Evolutionary conservation across 2,888 invertebrate species (phyloP), one percentile per base, ranked within the genome.

Genomic region (Coenonympha glycerion): DNA sequence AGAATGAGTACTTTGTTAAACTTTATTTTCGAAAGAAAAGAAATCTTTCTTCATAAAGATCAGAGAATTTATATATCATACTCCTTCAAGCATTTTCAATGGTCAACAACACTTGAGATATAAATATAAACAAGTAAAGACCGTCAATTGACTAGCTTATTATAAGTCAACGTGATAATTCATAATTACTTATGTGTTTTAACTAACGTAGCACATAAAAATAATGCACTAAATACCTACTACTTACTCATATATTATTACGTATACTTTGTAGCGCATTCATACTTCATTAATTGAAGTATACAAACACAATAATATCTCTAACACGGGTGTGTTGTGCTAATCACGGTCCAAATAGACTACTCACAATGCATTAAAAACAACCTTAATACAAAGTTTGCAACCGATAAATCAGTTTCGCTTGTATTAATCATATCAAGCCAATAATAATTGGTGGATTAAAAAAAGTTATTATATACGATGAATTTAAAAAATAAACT

Each of bases 351-450:
- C 50, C 33, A 44, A 53, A 50, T 42, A 44, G 47, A 42, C 44
- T 53, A 53, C 42, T 34, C 42, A 39, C 30, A 53, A 45, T 28
- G 21, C 34, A 45, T 24, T 47, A 49, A 52, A 52, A 52, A 52
- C 39, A 55, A 47, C 30, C 11, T 13, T 24, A 19, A 16, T 53
- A 53, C 50, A 53, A 37, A 50, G 50, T 53, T 46, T 42, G 22
- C 11, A 47, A 24, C 22, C 47, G 41, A 47, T 47, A 52, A 46
- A 42, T 37, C 31, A 22, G 22, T 24, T 44, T 49, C 33, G 34
- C 37, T 28, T 50, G 47, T 39, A 34, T 47, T 34, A 33, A 52
- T 46, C 33, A 47, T 47, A 34, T 19, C 37, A 44, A 39, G 46
- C 46, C n/a, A 46, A 47, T 52, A n/a, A 34, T 31, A 26, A 46